Conservation (phyloP, 2,888 invertebrate genomes). For the Leptarthrus brevirostris region DNA sequence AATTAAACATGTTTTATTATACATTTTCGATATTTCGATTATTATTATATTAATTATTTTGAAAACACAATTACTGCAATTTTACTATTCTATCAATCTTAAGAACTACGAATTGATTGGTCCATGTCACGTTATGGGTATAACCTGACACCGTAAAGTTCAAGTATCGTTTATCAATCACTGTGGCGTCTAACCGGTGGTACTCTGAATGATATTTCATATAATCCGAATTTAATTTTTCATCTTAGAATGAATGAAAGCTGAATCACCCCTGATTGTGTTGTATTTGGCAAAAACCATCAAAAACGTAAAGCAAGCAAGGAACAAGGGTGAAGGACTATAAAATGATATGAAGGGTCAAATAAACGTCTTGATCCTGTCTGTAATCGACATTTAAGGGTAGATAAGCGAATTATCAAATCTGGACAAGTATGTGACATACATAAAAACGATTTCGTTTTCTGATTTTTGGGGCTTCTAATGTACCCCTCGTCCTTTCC, state of each 20-base stretch:
- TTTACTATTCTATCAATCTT: no score
- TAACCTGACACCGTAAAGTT: background rate
- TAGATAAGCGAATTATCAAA: conserved; percentile 55
- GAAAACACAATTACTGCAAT: no score
- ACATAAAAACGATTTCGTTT: conserved; percentile 47
- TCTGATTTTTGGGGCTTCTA: background rate
- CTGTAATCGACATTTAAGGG: conserved; percentile 54
- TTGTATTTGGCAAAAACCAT: conserved; percentile 24
- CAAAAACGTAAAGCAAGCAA: background rate
- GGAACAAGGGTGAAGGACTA: conserved; percentile 30
- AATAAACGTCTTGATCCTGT: conserved; percentile 54
- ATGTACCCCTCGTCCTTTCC: background rate
- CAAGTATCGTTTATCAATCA: conserved; percentile 50
- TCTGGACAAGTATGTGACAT: conserved; percentile 54
- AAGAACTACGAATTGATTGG: no score
- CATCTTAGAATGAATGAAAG: conserved; percentile 40
- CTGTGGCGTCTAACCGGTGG: conserved; percentile 32
- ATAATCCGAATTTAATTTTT: conserved; percentile 53
- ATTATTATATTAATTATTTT: no score
- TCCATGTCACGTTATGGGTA: no score
- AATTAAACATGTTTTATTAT: no score
- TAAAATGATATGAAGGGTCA: conserved; percentile 49
- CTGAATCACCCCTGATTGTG: conserved; percentile 49
- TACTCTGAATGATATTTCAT: conserved; percentile 51
- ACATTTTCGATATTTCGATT: no score